Evolutionary conservation across 2,888 invertebrate genomes (phyloP), one percentile per base, ranked within the genome.

Genomic region (Acleris emargana): DNA sequence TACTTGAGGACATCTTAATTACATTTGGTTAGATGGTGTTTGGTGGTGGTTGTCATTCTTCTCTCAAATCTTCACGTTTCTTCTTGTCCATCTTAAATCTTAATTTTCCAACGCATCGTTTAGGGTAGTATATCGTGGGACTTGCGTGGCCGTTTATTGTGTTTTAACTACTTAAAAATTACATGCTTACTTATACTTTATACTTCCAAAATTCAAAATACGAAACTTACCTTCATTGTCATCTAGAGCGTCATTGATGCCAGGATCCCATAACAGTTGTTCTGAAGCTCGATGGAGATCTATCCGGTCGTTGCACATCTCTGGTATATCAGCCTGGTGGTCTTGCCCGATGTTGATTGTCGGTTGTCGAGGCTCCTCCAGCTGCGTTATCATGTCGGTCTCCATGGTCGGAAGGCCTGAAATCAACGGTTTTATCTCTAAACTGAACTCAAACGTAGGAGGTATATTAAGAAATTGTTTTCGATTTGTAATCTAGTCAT

Each of bases 221-320:
- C 58, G 7, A 50, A 28, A 38, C 32, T 60, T 88, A 97, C 97
- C 94, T 94, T 97, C 97, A 76, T 94, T 95, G 68, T 95, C 96
- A 69, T 94, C 95, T 78, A 95, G 94, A 22, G 93, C 92, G 71
- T 94, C 94, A 75, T 95, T 94, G 78, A 96, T 95, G 78, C 95
- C 95, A 25, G 98, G 98, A 85, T 97, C 96, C 98, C 98, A 98
- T 47, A 98, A 93, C 51, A 97, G 91, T 80, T 97, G 96, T 78
- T 96, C 96, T 3, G 94, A 93, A 68, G 94, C 94, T 53, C 93
- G 90, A 78, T 88, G 94, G 71, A 87, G 86, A 76, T 87, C 93
- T 72, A 88, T 88, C 71, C 90, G 93, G 80, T 87, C 93, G 74
- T 83, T 84, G 71, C 87, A 89, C 42, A 89, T 72, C 67, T 91